Conservation (phyloP, 1,140 invertebrate species). For the Chelonus insularis region DNA sequence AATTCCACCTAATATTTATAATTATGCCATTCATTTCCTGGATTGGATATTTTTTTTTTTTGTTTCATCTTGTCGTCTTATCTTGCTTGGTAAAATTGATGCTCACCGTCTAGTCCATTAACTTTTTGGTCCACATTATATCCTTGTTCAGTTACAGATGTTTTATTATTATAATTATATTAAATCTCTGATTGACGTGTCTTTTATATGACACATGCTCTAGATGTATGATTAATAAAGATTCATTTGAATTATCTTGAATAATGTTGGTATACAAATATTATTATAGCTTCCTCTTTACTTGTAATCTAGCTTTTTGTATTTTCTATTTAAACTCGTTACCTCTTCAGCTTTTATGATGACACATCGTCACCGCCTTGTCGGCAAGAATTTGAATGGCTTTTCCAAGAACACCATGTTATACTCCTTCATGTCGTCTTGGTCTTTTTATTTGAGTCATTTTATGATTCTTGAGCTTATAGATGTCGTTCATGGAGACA, state of each 20-base stretch:
- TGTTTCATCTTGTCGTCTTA: neutral
- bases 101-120: neutral
- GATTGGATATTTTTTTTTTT: neutral
- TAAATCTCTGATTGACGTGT: neutral
- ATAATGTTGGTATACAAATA: no score
- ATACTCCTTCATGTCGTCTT: neutral
- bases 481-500: neutral
- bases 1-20: conserved; percentile 1
- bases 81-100: neutral
- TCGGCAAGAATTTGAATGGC: conserved; percentile 19
- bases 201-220: neutral
- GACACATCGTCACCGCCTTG: conserved; percentile 7
- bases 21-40: conserved; percentile 13
- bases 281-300: no score
- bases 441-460: conserved; percentile 8
- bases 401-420: conserved; percentile 29
- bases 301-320: no score
- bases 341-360: no score
- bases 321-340: no score
- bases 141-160: neutral
- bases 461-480: conserved; percentile 14
- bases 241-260: no score
- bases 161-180: conserved; percentile 1
- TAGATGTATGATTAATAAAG: no score
- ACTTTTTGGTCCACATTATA: neutral